Evolutionary conservation across 2,888 invertebrate genomes (phyloP), one percentile per base, ranked within the genome.

Genomic region (Taphrorychus bicolor): DNA sequence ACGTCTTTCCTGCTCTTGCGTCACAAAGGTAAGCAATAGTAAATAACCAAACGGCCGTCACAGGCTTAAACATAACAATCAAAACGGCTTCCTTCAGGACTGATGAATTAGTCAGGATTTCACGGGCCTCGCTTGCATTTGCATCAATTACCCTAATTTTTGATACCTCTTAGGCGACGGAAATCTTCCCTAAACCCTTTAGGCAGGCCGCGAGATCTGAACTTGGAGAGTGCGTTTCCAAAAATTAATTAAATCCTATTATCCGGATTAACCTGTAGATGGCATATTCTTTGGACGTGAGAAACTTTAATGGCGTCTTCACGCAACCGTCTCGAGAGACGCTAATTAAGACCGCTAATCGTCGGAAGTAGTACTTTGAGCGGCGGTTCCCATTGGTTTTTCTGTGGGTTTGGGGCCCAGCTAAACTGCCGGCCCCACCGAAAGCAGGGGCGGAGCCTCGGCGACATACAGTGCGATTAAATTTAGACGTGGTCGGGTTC

Each of bases 311-410:
- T 45, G 45, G 45, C 45, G 14, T 5, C 45, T 2, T 45, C 17
- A 45, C 14, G 14, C 45, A 4, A 3, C 5, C 45, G 14, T 45
- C 5, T 7, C 11, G 32, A n/a, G n/a, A n/a, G n/a, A 3, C 14
- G 7, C 14, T 45, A 45, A 45, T 45, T 45, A 45, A 11, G 16
- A 1, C 16, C 45, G 45, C 45, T 45, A 45, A 45, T 45, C 45
- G 16, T 45, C 45, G 45, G 45, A 45, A 45, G 45, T 45, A 45
- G 14, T 16, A 45, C 17, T 11, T n/a, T 9, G 32, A 16, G 14
- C 14, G 45, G 17, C 45, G 14, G 59, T 59, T 66, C 65, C 56
- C 65, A 66, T 66, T 66, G 52, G 48, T 59, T 59, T 59, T 59
- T 59, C 40, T 23, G 42, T n/a, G 48, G 32, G 24, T 59, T 59